These are phyloP conservation scores for Microctenopoma steveboyesi DNA, from an alignment of 2,797 vertebrate species.

Conservation along the genomic window DNA sequence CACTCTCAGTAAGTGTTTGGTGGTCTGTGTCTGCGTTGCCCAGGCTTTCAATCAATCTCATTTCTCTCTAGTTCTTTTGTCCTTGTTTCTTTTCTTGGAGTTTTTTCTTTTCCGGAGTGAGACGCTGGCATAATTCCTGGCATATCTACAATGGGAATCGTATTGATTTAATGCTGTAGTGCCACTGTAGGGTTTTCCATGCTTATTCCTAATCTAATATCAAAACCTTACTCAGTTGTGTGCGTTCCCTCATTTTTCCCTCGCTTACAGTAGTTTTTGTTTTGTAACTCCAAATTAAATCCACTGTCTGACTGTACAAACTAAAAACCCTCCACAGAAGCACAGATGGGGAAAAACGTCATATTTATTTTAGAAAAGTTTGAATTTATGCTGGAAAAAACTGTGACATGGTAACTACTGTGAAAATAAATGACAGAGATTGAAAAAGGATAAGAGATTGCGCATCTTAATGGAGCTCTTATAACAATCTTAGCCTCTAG, in stretches of 20 bases:
- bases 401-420: slow-evolving; percentile 14
- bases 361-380: neutral
- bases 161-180: neutral
- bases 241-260: neutral
- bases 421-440: slow-evolving; percentile 18
- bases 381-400: slow-evolving; percentile 19
- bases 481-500: slow-evolving; percentile 13
- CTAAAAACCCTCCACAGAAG: too few species aligned
- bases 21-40: slow-evolving; percentile 18
- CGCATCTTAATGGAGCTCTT: slow-evolving; percentile 1
- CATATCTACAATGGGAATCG: neutral
- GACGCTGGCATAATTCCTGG: neutral
- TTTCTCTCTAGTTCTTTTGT: slow-evolving; percentile 1
- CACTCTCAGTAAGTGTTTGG: slow-evolving; percentile 24
- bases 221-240: neutral
- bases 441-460: slow-evolving; percentile 5
- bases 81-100: neutral
- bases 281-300: too few species aligned
- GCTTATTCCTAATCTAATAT: neutral
- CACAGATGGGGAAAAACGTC: neutral
- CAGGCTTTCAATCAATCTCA: slow-evolving; percentile 1
- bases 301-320: too few species aligned
- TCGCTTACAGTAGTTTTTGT: too few species aligned
- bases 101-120: neutral
- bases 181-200: neutral